A percentile compares a stretch with the other conserved stretches of the same genome.
These are phyloP conservation scores for Gonatopus flavifemur DNA, from an alignment of 1,140 invertebrate species.

Conservation along the genomic window DNA sequence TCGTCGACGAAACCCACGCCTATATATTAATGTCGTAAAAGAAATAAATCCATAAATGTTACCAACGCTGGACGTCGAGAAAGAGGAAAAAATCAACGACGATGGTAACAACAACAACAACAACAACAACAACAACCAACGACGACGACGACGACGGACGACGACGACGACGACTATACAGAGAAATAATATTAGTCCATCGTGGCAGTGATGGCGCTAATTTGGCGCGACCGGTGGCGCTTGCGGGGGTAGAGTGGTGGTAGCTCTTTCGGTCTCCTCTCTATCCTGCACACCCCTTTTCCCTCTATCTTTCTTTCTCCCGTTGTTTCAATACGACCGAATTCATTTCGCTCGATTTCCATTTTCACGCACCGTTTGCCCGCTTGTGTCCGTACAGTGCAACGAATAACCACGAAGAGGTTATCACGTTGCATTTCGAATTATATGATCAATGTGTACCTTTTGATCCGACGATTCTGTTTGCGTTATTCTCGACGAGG, in stretches of 20 bases:
- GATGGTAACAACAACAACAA: too few relatives aligned
- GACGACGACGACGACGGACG: too few relatives aligned
- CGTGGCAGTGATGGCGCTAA: constrained; percentile 36
- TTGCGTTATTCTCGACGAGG: background rate
- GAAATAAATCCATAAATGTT: too few relatives aligned
- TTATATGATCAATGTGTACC: constrained; percentile 40
- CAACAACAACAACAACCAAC: too few relatives aligned
- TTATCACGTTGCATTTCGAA: constrained; percentile 47
- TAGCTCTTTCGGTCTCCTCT: constrained; percentile 2
- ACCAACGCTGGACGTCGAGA: too few relatives aligned
- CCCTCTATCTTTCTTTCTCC: constrained; percentile 4
- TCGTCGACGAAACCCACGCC: too few relatives aligned
- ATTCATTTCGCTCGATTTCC: constrained; percentile 51
- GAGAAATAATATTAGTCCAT: constrained; percentile 34
- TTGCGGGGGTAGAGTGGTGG: too few relatives aligned
- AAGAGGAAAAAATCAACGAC: too few relatives aligned
- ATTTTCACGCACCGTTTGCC: constrained; percentile 47
- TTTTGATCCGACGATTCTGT: constrained; percentile 20
- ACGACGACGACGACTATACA: too few relatives aligned
- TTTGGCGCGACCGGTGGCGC: constrained; percentile 30
- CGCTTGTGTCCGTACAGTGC: constrained; percentile 24
- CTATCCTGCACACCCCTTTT: constrained; percentile 9
- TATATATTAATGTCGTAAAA: too few relatives aligned
- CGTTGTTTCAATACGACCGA: constrained; percentile 27
- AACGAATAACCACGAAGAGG: constrained; percentile 42